Evolutionary conservation across 2,113 vertebrate species (phyloP), one percentile per base, ranked within the genome.

Genomic region (Pseudonaja textilis): DNA sequence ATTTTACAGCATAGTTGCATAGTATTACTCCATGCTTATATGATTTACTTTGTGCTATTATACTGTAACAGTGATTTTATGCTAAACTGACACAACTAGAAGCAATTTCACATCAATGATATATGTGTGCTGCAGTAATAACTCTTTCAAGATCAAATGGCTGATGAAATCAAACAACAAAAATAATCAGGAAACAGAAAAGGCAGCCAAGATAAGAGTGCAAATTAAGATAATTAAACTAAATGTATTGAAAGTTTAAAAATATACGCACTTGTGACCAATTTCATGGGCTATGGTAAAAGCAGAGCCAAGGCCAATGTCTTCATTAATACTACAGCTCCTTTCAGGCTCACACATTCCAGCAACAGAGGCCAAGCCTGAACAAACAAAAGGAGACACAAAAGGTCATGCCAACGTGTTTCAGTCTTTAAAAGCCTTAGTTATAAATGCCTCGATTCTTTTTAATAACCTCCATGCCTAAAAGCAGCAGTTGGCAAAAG

Each of bases 301-400:
- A 96, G 99, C 99, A 94, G 99, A 99, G 93, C 99, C 99, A 93
- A 99, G 98, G 97, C 99, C 99, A 97, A 99, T 99, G 97, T 99
- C 99, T 98, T 99, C 99, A 97, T 99, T 99, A 98, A 99, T 99
- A 98, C 99, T 99, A 98, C 99, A 99, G 97, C 99, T 99, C 97
- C 99, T 98, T 97, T 99, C 99, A 88, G 99, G 99, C 97, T 99
- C 99, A 95, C 99, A 99, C 99, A 99, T 99, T 98, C 99, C 99
- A 98, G 99, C 99, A 96, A 99, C 99, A 55, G 99, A 99, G 95
- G 99, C 99, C 98, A 99, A 98, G 97, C 99, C 99, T 99, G 97
- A 96, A 97, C 97, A 98, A 98, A 98, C 97, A 98, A 97, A 98
- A 97, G 96, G 97, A 98, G 97, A 98, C 97, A 98, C 97, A 98